Conservation (phyloP, 2,797 vertebrate species). For the Microctenopoma stevenorrisi region DNA sequence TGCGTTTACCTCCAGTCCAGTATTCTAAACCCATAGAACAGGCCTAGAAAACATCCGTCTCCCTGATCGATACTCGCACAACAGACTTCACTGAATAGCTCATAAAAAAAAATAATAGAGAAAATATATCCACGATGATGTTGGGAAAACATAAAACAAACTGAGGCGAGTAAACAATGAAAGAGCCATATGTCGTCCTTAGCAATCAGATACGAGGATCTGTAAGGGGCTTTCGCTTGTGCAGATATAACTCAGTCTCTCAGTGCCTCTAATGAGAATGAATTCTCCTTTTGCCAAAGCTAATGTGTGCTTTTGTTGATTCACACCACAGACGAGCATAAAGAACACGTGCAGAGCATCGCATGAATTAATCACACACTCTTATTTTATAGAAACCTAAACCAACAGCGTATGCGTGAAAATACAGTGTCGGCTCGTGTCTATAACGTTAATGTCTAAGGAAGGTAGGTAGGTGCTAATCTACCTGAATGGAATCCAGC, state of each 20-base stretch:
- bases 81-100: conserved; percentile 37
- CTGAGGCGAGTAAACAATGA: conserved; percentile 15
- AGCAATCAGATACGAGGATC: conserved; percentile 10
- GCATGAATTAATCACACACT: conserved; percentile 37
- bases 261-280: conserved; percentile 31
- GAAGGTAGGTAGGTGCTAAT: conserved; percentile 19
- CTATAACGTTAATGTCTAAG: conserved; percentile 6
- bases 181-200: conserved; percentile 14
- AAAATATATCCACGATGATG: neutral
- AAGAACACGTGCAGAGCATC: conserved; percentile 3
- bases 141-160: neutral
- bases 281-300: conserved; percentile 31
- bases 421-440: conserved; percentile 4
- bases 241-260: conserved; percentile 16
- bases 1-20: conserved; percentile 12
- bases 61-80: conserved; percentile 49
- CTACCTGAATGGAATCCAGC: conserved; percentile 21
- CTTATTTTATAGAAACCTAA: conserved; percentile 37
- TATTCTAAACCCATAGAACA: conserved; percentile 25
- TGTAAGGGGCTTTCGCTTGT: conserved; percentile 30
- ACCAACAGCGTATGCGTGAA: conserved; percentile 25
- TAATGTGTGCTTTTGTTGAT: conserved; percentile 17
- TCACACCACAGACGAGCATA: conserved; percentile 7
- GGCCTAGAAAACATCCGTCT: conserved; percentile 41
- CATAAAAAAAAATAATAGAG: conserved; percentile 25